Evolutionary conservation across 2,797 vertebrate species (phyloP), one percentile per base, ranked within the genome.

Genomic region (Coccyzus lansbergi): DNA sequence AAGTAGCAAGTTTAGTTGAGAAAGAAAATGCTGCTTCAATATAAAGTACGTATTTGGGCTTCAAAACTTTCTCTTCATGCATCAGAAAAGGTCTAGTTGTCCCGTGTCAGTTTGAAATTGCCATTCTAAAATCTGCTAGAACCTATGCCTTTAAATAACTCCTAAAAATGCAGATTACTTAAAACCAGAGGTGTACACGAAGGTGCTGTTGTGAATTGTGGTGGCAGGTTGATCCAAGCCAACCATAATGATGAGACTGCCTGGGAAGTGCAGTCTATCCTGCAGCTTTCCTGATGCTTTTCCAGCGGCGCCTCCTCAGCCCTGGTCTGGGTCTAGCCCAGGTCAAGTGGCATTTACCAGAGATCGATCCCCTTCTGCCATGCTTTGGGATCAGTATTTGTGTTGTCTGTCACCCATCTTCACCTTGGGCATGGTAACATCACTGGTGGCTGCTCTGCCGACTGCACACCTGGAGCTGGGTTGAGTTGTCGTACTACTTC

Each of bases 51-150:
- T 65, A 9, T 0, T 46, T 52, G 18, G 13, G 5, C 53, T 70
- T 83, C 20, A 65, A 3, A 79, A 56, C 36, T n/a, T 38, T 64
- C 10, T 77, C 10, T 17, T 58, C 19, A 36, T 0, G 0, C 21
- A 6, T 56, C 33, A 83, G 49, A 71, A 68, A 5, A 86, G 3
- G 19, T 75, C 9, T 1, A 1, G 4, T 63, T 86, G 13, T 63
- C 67, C 34, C 65, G 1, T 0, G 1, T 10, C 5, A 4, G 26
- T 95, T 75, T 0, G 1, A 76, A 83, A 38, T 49, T 2, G 1
- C 28, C 1, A 1, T 36, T 93, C 87, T 63, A 33, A 84, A 72
- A 21, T 49, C 12, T 12, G 15, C 26, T n/a, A 14, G 56, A 82
- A 36, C 3, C 42, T 18, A 17, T 44, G 18, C 18, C 38, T 53